Conservation (phyloP, 2,797 vertebrate species). For the Chaetophractus vellerosus region DNA sequence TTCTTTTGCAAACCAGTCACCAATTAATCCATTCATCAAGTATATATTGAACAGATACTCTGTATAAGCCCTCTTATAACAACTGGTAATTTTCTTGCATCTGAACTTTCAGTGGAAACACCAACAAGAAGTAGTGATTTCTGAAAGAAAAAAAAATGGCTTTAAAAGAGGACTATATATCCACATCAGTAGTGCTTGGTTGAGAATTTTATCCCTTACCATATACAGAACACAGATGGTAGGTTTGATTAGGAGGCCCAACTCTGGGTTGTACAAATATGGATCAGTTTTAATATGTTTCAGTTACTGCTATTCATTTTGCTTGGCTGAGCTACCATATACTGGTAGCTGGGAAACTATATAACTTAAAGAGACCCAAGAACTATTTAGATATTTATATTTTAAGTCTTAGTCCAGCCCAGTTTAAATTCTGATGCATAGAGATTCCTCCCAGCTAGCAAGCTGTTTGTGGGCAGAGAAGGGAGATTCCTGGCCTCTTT, state of each 20-base stretch:
- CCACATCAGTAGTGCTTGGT: neutral
- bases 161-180: neutral
- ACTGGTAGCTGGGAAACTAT: neutral
- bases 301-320: neutral
- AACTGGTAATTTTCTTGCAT: neutral
- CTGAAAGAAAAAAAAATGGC: neutral
- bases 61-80: neutral
- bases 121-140: slow-evolving; percentile 17
- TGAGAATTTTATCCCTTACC: neutral
- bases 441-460: neutral
- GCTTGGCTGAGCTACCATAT: neutral
- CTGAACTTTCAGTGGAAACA: neutral
- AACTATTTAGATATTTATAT: neutral
- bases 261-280: neutral
- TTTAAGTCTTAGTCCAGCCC: neutral
- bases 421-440: slow-evolving; percentile 14
- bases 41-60: neutral
- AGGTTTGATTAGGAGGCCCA: neutral
- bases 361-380: neutral
- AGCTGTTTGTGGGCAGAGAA: neutral
- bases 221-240: neutral
- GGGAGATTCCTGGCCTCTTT: neutral
- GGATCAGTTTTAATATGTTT: neutral
- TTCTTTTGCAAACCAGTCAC: neutral
- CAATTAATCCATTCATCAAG: neutral